A percentile compares a stretch with the other conserved stretches of the same genome.
Evolutionary conservation across 2,888 invertebrate species (phyloP).

Genomic region (Xanthia icteritia): DNA sequence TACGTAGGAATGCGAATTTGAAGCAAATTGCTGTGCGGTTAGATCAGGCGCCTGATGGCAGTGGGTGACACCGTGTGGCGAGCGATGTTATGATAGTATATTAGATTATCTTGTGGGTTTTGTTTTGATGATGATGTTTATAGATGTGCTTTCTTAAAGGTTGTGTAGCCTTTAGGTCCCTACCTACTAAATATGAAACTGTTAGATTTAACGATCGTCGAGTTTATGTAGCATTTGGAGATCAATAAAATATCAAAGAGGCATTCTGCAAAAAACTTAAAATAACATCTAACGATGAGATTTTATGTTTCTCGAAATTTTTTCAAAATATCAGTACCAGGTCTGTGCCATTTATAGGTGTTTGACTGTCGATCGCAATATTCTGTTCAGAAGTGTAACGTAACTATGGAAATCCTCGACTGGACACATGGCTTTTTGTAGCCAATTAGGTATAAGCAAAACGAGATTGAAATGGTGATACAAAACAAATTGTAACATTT

Average conservation of each 20-base stretch:
- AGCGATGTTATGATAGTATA: slow-evolving; percentile 38
- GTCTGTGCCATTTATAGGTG: background rate
- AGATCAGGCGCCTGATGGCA: slow-evolving; percentile 73
- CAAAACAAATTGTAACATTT: slow-evolving; percentile 8
- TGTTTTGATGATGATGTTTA: slow-evolving; percentile 3
- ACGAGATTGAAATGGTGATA: background rate
- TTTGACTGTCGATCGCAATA: background rate
- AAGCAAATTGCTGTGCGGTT: slow-evolving; percentile 81
- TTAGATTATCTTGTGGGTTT: slow-evolving; percentile 22
- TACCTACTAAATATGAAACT: background rate
- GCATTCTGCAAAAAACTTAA: background rate
- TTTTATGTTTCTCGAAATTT: background rate
- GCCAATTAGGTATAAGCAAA: background rate
- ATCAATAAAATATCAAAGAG: background rate
- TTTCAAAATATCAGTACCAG: background rate
- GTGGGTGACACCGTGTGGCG: slow-evolving; percentile 16
- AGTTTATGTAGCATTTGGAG: background rate
- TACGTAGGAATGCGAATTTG: slow-evolving; percentile 82
- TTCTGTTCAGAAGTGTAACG: background rate
- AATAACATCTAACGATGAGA: background rate
- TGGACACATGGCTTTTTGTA: background rate
- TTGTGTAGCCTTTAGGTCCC: background rate
- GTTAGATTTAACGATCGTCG: background rate
- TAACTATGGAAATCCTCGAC: background rate
- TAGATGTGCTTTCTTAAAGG: background rate